phyloP scores from a whole-genome alignment of 1,140 invertebrate species.

The Nasonia longicornis region DNA sequence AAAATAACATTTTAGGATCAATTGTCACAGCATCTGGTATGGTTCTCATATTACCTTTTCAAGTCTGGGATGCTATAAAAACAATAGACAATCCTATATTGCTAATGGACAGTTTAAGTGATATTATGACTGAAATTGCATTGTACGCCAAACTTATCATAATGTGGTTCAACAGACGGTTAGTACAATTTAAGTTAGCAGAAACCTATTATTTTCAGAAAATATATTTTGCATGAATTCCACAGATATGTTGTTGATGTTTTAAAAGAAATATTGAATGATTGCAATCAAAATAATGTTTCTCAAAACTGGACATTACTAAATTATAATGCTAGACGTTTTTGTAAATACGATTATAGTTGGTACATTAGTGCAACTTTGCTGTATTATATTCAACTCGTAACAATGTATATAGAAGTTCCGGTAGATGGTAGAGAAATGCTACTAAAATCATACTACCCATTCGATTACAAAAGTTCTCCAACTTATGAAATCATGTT shows the following conservation, averaged over 20 bases:
- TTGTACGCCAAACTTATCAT: neutral
- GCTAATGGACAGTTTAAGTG: neutral
- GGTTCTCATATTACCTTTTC: neutral
- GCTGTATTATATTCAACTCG: neutral
- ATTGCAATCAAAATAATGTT: neutral
- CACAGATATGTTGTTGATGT: neutral
- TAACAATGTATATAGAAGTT: neutral
- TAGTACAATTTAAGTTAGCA: neutral
- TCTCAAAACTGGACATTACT: neutral
- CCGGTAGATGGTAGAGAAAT: neutral
- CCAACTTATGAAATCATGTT: conserved; percentile 7
- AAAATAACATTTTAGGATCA: conserved; percentile 3
- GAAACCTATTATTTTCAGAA: neutral
- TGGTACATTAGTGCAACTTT: neutral
- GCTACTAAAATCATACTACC: conserved; percentile 1
- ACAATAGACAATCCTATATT: neutral
- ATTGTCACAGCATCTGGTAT: neutral
- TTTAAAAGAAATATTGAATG: conserved; percentile 11
- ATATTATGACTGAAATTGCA: neutral
- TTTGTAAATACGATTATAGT: conserved; percentile 13
- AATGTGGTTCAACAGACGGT: conserved; percentile 18
- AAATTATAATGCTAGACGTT: neutral
- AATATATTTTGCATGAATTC: neutral
- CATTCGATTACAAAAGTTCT: conserved; percentile 22
- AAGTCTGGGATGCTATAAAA: neutral